Base-by-base conservation (phyloP, 1,140 invertebrate genomes). In the Thalassaphorura encarpata region DNA sequence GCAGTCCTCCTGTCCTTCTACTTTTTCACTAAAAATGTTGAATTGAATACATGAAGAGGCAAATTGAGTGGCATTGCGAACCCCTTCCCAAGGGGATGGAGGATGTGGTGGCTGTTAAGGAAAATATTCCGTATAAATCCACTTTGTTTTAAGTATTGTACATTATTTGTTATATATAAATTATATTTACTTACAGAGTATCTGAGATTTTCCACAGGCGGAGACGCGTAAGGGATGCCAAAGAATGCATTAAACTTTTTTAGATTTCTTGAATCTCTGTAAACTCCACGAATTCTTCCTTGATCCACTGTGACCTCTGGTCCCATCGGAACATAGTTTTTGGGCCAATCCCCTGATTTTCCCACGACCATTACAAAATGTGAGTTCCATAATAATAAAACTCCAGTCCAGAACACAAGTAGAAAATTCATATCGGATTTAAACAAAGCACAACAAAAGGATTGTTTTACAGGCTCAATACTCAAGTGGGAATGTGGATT, bases 41-140 rank as follows among this genome's bases (percentile, higher is more conserved):
- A 69, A 67, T 29, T 89, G 86, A 19, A 79, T 79, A 62, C 85
- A 89, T 21, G 81, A 73, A 0, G 77, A 70, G 0, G 79, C 76
- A 58, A 78, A 78, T 42, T 76, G 66, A 0, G 77, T 77, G 0
- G 80, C 84, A 31, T 80, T 70, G 1, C 75, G 66, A 2, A 76
- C 69, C 1, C 76, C 80, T 8, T 70, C 62, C 82, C 83, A 86
- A 15, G 73, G 58, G 1, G 69, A 61, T 19, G 74, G 67, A 8
- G 79, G 73, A 49, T 77, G 74, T 1, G 84, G 83, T 1, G 79
- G 68, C 78, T 41, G 26, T 15, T 16, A 8, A 13, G 5, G 13
- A 51, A 33, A 51, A 15, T 6, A 21, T 51, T 36, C 6, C 18
- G 13, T n/a, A 36, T 36, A 36, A 36, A 36, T 36, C 33, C 31